Base-by-base conservation (phyloP, 2,797 vertebrate genomes). In the Rhinophrynus dorsalis region DNA sequence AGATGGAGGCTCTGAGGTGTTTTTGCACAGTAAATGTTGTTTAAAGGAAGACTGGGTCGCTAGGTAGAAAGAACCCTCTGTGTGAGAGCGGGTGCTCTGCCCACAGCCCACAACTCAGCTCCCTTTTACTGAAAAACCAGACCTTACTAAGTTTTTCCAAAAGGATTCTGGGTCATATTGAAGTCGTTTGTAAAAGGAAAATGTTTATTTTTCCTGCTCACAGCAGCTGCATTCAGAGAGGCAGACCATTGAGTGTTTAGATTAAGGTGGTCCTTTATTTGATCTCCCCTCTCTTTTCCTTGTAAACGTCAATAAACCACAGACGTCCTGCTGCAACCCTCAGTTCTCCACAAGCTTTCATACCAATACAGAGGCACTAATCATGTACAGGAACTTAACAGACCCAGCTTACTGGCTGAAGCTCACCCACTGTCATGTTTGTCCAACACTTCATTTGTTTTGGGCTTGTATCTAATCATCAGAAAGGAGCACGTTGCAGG, bases 171-270 rank as follows among this genome's bases (percentile, higher is more conserved):
- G 45, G 24, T 50, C 45, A 52, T 60, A 66, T 73, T 73, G 55
- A 73, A 59, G 20, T 58, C 35, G 21, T 66, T 73, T 73, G 69
- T 73, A 73, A 66, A n/a, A 73, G 62, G 38, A 73, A 66, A 73
- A 73, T 73, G 69, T 73, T 73, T 73, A 66, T 73, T 73, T 73
- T 73, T 66, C 54, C 69, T 66, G 30, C 52, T 52, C 69, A 66
- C 55, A 73, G 62, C 20, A 13, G 48, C 37, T 60, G 69, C 69
- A 59, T 73, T 73, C 69, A 73, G 69, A 59, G 38, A 66, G 37
- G 55, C 55, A 66, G 55, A 63, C 44, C 55, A 51, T 21, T 73
- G 69, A 66, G 44, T 73, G 69, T 66, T 73, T 73, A 59, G 35
- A 59, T 73, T 66, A 60, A 59, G 62, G 69, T 73, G 69, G 69